Base-by-base conservation (phyloP, 2,888 invertebrate genomes). In the Tolmerus cingulatus region DNA sequence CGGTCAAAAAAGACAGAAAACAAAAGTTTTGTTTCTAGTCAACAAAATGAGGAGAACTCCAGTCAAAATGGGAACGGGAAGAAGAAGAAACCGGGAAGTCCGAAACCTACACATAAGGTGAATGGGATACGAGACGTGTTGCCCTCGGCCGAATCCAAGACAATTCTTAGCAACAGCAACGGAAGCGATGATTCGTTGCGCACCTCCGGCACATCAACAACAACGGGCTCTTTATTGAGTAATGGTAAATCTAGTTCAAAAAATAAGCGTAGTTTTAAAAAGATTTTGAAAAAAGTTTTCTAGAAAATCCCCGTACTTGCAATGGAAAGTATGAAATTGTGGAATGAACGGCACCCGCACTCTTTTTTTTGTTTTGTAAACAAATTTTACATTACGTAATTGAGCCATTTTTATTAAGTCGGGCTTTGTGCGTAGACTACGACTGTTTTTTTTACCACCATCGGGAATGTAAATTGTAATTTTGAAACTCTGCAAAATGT, bases 211-310 rank as follows among this genome's bases (percentile, higher is more conserved):
- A 81, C 74, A 82, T 57, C 46, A 87, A 43, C 43, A 55, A 87
- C 40, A 34, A 74, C 37, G 89, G 88, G n/a, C 89, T 89, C 82
- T 87, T 89, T 46, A 81, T 88, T 89, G 79, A 89, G 89, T 51
- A 90, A 89, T 82, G 89, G 90, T 88, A 90, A 90, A 88, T 90
- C 90, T 86, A 90, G 88, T 87, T 87, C 89, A 89, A 95, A 94
- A 90, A 96, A 95, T 91, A 94, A 93, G 90, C 95, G 95, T 91
- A 94, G 95, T 90, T 94, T 97, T 89, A 96, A 95, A 92, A 96
- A 95, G 92, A 95, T 97, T 91, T 94, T 96, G 91, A 96, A 95
- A 90, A 96, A 96, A 94, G 95, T 97, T 91, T 97, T 97, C 94
- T 87, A 86, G 66, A 76, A 66, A 23, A 23, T 23, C 19, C 66